These are phyloP conservation scores for Dexiosoma caninum DNA, from an alignment of 2,888 invertebrate genomes.

Conservation along the genomic window DNA sequence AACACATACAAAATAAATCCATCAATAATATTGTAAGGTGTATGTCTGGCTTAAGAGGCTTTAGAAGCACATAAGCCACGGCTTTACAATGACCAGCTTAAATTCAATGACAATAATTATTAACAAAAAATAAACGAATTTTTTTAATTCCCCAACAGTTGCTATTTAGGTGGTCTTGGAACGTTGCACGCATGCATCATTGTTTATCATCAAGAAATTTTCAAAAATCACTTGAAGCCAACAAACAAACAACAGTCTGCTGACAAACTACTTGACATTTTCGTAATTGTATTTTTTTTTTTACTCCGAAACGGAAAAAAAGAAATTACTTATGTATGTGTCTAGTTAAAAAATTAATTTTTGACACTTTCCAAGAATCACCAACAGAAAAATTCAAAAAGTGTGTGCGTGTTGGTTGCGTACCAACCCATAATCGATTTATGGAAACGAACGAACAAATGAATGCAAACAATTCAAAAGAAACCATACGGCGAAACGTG, in stretches of 20 bases:
- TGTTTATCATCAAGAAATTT: not conserved
- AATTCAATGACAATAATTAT: not conserved
- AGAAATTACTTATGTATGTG: constrained; percentile 19
- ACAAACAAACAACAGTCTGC: constrained; percentile 21
- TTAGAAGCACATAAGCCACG: not conserved
- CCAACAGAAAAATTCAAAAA: not conserved
- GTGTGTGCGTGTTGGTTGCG: constrained; percentile 1
- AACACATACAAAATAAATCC: too few species aligned
- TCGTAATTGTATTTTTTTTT: constrained; percentile 55
- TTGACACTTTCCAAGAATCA: constrained; percentile 35
- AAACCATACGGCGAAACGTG: constrained; percentile 26
- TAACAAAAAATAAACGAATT: not conserved
- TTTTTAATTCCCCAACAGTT: not conserved
- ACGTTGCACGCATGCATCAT: not conserved
- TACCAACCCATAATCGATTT: not conserved
- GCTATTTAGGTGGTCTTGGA: constrained; percentile 34
- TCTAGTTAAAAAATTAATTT: not conserved
- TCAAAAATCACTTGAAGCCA: constrained; percentile 26
- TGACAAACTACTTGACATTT: constrained; percentile 58
- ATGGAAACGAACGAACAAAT: constrained; percentile 10
- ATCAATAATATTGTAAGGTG: too few species aligned
- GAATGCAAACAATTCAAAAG: constrained; percentile 20
- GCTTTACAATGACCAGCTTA: not conserved
- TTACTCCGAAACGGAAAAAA: not conserved
- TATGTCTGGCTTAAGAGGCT: not conserved